Evolutionary conservation across 2,113 vertebrate genomes (phyloP), one percentile per base, ranked within the genome.

Genomic region (Mirounga angustirostris): DNA sequence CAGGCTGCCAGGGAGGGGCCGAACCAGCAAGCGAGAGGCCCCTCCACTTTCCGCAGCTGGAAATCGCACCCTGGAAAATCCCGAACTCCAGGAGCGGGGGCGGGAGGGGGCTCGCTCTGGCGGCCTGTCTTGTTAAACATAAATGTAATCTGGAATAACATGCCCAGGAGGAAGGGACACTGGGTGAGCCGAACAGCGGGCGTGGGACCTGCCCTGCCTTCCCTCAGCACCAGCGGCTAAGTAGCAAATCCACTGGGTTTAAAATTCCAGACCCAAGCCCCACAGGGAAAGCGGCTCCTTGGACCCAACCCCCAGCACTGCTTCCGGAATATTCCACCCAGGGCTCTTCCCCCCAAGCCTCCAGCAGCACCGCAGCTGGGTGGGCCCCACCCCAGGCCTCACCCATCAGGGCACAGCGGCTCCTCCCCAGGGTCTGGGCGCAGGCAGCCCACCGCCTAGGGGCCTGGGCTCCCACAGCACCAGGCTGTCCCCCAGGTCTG

Each of bases 381-480:
- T 33, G 21, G 69, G 52, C 21, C 18, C 8, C 16, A 0, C 12
- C 82, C 21, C 18, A 11, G 52, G 10, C 43, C 84, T 18, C 65
- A 28, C 21, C 19, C 19, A 0, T 0, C 79, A 0, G 16, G 33
- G 30, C 30, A 15, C 15, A 26, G 76, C 46, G 4, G 12, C 58
- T 52, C 16, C 46, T 46, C 30, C 21, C 18, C 7, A 78, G 46
- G 56, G 61, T 21, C 65, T 52, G 50, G 36, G 19, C 7, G 10
- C 33, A 14, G 30, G 3, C 0, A 3, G 11, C 15, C 33, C 26
- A 4, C 19, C 15, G 4, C 16, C 33, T 12, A 14, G 4, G 19
- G 58, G 33, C 65, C 74, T 7, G 2, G 43, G 88, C 5, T 43
- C 18, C 10, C 40, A 28, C 30, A 0, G 33, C 43, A 18, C 24